Evolutionary conservation across 2,888 invertebrate species (phyloP).

Genomic region (Hypercompe scribonia): DNA sequence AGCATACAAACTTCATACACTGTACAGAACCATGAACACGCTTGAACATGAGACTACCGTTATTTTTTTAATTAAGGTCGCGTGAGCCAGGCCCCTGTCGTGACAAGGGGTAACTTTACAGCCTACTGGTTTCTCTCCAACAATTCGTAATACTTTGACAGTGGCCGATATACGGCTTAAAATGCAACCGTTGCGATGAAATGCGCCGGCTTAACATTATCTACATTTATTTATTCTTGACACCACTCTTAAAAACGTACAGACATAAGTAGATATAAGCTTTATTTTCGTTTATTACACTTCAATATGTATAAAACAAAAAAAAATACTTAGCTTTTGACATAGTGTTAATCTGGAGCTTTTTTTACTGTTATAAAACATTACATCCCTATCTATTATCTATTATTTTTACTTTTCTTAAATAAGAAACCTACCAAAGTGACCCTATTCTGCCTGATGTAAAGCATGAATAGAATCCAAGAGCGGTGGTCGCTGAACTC

Average conservation of each 20-base stretch:
- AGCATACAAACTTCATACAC: not conserved
- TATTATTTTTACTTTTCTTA: no score
- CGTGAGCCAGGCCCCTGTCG: constrained; percentile 52
- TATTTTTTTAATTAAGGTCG: constrained; percentile 56
- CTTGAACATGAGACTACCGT: constrained; percentile 24
- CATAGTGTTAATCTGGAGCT: no score
- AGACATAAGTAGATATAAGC: not conserved
- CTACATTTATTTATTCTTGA: constrained; percentile 24
- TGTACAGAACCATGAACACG: constrained; percentile 38
- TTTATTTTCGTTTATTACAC: not conserved
- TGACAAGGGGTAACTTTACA: constrained; percentile 56
- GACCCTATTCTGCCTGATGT: no score
- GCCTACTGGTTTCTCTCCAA: constrained; percentile 42
- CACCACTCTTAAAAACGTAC: constrained; percentile 28
- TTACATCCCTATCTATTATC: no score
- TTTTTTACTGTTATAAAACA: no score
- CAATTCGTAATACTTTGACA: constrained; percentile 55
- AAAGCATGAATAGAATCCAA: no score
- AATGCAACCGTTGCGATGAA: constrained; percentile 46
- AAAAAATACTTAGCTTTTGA: no score
- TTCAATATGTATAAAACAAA: no score
- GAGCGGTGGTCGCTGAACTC: no score
- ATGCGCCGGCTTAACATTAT: constrained; percentile 31
- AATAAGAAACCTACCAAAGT: no score
- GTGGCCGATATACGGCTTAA: constrained; percentile 38